These are phyloP conservation scores for Silurus glanis DNA, from an alignment of 2,113 vertebrate genomes.

Conservation along the genomic window DNA sequence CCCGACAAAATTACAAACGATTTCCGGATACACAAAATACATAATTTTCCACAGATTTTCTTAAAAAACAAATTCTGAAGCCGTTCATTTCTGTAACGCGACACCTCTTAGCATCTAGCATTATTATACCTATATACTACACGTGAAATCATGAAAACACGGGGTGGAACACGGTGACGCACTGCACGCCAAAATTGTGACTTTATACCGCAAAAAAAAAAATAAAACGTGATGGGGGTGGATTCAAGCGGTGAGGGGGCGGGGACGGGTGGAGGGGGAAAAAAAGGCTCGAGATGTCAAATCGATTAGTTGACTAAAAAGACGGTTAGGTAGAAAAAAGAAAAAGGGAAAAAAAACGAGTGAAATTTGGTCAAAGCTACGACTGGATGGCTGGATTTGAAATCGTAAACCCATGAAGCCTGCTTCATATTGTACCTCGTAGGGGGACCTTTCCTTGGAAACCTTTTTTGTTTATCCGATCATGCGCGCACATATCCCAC, in stretches of 20 bases:
- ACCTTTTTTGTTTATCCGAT: no score
- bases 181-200: not conserved
- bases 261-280: not conserved
- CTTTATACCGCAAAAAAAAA: not conserved
- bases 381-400: not conserved
- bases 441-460: not conserved
- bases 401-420: constrained; percentile 22
- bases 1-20: not conserved
- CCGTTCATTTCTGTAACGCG: not conserved
- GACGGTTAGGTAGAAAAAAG: not conserved
- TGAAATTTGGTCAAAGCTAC: constrained; percentile 11
- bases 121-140: not conserved
- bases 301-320: not conserved
- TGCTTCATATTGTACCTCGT: constrained; percentile 25
- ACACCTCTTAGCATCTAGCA: not conserved
- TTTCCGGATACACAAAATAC: constrained; percentile 1
- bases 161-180: not conserved
- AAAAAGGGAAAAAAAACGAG: constrained; percentile 3
- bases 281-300: not conserved
- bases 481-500: not conserved
- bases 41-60: not conserved
- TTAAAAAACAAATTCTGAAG: not conserved
- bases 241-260: not conserved
- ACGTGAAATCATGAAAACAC: not conserved
- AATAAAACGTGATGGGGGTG: not conserved